These are phyloP conservation scores for Megaptera novaeangliae DNA, from an alignment of 2,113 vertebrate genomes.

Conservation along the genomic window DNA sequence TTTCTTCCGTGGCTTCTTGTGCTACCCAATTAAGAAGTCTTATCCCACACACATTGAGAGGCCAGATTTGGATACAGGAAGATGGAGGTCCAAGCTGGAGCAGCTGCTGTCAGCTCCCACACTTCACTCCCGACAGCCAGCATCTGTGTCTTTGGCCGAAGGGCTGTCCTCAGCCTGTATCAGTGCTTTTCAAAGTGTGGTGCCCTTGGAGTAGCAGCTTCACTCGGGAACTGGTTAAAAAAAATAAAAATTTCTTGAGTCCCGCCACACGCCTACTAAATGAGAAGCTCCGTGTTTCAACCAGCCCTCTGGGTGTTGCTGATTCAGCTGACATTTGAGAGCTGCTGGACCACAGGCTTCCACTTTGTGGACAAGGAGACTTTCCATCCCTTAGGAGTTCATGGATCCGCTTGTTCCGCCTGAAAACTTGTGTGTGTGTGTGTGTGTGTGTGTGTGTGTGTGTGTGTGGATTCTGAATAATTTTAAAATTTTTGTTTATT, in stretches of 20 bases:
- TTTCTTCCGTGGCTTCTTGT: background rate
- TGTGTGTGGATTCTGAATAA: background rate
- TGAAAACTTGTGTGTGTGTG: too few relatives aligned
- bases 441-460: too few relatives aligned
- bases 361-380: background rate
- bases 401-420: fast-evolving
- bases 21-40: background rate
- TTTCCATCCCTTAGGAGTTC: background rate
- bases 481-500: background rate
- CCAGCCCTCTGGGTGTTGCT: too few relatives aligned
- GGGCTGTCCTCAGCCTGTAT: background rate
- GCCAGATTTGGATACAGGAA: background rate
- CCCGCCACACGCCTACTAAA: background rate
- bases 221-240: background rate
- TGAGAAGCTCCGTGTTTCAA: background rate
- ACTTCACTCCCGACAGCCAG: too few relatives aligned
- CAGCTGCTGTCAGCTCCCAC: fast-evolving
- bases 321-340: background rate
- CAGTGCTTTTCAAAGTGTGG: background rate
- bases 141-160: background rate
- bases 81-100: fast-evolving
- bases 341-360: background rate
- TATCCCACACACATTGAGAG: too few relatives aligned
- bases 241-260: background rate
- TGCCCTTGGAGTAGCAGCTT: background rate